Conservation (phyloP, 2,797 vertebrate genomes). For the Sphenodon punctatus region DNA sequence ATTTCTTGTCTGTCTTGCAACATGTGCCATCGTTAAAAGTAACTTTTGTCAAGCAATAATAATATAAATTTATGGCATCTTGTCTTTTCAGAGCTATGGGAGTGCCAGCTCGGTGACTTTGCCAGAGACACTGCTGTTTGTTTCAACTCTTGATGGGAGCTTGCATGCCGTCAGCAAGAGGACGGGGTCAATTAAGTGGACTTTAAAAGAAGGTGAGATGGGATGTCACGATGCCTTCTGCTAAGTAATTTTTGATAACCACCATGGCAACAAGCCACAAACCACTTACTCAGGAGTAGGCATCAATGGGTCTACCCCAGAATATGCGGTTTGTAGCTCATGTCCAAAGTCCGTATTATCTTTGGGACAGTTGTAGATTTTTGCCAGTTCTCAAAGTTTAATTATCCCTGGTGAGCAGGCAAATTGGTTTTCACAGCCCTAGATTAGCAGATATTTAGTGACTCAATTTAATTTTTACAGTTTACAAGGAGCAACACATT, state of each 20-base stretch:
- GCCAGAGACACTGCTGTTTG: conserved; percentile 93
- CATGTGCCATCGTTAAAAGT: not conserved
- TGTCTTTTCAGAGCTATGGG: conserved; percentile 76
- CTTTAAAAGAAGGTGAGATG: conserved; percentile 94
- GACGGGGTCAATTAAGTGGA: conserved; percentile 96
- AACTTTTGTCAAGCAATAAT: not conserved
- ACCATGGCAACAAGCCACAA: not conserved
- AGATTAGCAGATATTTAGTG: too few species aligned
- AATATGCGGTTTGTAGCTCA: too few species aligned
- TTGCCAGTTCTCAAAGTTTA: too few species aligned
- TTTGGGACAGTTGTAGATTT: not conserved
- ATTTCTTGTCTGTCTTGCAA: not conserved
- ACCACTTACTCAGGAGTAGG: too few species aligned
- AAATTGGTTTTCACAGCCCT: too few species aligned
- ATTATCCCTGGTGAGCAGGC: too few species aligned
- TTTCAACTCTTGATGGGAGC: conserved; percentile 95
- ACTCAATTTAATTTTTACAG: too few species aligned
- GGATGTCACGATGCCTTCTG: not conserved
- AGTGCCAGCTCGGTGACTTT: conserved; percentile 87
- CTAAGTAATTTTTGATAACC: not conserved
- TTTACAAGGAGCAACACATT: too few species aligned
- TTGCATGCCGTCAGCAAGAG: conserved; percentile 96
- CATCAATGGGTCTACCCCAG: too few species aligned
- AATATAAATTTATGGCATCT: not conserved
- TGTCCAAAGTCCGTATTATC: too few species aligned